A percentile compares a stretch with the other conserved stretches of the same genome.
Evolutionary conservation across 2,888 invertebrate genomes (phyloP).

Genomic region (Hydriomena furcata): DNA sequence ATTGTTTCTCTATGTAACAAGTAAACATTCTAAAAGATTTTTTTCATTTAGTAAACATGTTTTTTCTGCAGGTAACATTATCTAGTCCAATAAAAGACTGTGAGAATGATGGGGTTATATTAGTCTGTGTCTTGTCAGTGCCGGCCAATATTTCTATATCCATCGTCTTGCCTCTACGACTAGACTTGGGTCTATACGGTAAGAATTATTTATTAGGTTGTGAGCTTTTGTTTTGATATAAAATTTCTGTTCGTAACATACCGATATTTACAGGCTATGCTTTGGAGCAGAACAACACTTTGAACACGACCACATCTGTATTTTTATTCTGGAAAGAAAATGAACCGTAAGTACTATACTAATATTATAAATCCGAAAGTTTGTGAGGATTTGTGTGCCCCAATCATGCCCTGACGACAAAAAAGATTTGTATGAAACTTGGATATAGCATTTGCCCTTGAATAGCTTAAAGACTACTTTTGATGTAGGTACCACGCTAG

Average conservation of each 20-base stretch:
- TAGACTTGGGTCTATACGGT: conserved; percentile 59
- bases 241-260: too few species aligned
- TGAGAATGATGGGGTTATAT: conserved; percentile 8
- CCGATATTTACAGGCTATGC: conserved; percentile 51
- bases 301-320: conserved; percentile 49
- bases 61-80: conserved; percentile 50
- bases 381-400: too few species aligned
- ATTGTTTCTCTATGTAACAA: too few species aligned
- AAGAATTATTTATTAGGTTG: conserved; percentile 29
- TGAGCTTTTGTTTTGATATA: too few species aligned
- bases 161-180: conserved; percentile 50
- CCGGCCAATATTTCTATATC: conserved; percentile 55
- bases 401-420: too few species aligned
- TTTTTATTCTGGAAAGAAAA: conserved; percentile 40
- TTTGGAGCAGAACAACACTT: conserved; percentile 42
- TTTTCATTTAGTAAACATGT: background rate
- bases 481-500: too few species aligned
- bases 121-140: conserved; percentile 53
- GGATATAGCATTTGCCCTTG: too few species aligned
- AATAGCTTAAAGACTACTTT: too few species aligned
- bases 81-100: conserved; percentile 54
- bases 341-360: conserved; percentile 42
- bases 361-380: too few species aligned
- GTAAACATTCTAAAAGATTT: too few species aligned
- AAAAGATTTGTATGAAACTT: too few species aligned